These are phyloP conservation scores for Pelodiscus sinensis DNA, from an alignment of 2,113 vertebrate genomes.

Conservation along the genomic window DNA sequence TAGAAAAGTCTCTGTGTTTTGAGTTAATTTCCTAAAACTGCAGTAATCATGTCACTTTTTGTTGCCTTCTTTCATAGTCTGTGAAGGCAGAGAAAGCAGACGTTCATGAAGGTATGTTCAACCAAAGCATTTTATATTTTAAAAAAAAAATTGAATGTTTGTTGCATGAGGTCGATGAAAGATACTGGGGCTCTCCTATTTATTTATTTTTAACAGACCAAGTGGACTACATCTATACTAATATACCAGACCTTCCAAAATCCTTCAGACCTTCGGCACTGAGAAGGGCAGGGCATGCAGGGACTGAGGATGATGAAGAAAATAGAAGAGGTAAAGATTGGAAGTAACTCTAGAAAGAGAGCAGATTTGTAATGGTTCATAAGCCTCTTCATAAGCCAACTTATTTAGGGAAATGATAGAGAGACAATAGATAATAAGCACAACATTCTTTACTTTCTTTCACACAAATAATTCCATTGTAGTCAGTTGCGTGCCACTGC, in stretches of 20 bases:
- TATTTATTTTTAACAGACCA: conserved; percentile 72
- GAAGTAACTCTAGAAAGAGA: background rate
- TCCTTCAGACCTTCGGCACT: conserved; percentile 76
- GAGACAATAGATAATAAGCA: background rate
- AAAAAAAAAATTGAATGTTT: background rate
- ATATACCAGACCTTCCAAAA: conserved; percentile 84
- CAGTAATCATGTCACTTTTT: conserved; percentile 43
- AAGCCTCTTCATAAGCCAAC: background rate
- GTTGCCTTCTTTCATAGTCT: conserved; percentile 83
- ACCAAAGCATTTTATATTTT: background rate
- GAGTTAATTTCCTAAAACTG: conserved; percentile 43
- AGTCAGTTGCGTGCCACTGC: background rate
- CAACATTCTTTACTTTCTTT: background rate
- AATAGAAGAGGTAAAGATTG: conserved; percentile 85
- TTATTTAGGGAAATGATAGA: background rate
- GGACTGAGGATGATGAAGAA: conserved; percentile 75
- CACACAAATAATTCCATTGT: background rate
- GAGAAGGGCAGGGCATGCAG: conserved; percentile 70
- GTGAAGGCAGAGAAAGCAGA: conserved; percentile 85
- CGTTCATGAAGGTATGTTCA: conserved; percentile 83
- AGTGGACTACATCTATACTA: conserved; percentile 78
- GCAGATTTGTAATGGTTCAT: background rate
- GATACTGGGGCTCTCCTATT: conserved; percentile 31
- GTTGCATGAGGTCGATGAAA: background rate
- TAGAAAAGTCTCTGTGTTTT: background rate